Conservation (phyloP, 1,140 invertebrate species). For the Belonocnema kinseyi region DNA sequence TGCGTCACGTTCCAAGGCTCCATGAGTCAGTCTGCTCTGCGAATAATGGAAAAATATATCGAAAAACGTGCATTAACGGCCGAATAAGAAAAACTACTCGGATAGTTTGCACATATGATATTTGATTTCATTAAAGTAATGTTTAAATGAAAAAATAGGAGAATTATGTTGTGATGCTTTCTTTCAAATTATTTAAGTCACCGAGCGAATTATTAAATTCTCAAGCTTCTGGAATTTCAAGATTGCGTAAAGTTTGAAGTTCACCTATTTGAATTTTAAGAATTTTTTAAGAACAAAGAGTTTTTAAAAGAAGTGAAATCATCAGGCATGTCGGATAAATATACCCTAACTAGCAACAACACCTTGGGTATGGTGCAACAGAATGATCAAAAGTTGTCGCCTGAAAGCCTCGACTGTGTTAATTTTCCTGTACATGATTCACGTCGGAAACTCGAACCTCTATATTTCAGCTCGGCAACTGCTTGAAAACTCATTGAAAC, state of each 20-base stretch:
- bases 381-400: slow-evolving; percentile 43
- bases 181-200: too few relatives aligned
- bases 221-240: too few relatives aligned
- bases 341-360: background rate
- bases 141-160: background rate
- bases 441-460: slow-evolving; percentile 46
- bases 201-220: too few relatives aligned
- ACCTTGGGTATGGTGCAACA: background rate
- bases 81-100: slow-evolving; percentile 14
- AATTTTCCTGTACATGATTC: slow-evolving; percentile 67
- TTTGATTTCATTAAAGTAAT: background rate
- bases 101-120: background rate
- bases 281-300: too few relatives aligned
- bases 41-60: slow-evolving; percentile 26
- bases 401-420: slow-evolving; percentile 67
- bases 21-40: slow-evolving; percentile 7
- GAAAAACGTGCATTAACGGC: slow-evolving; percentile 5
- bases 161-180: too few relatives aligned
- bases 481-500: background rate
- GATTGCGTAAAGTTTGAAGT: too few relatives aligned
- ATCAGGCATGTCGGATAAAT: slow-evolving; percentile 19
- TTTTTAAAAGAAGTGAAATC: background rate
- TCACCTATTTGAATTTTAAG: too few relatives aligned
- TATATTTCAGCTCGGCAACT: background rate
- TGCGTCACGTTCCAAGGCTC: slow-evolving; percentile 17